Percentiles rank a stretch among this genome's conserved stretches.
phyloP scores from a whole-genome alignment of 2,113 vertebrate species.

The Antechinus flavipes region DNA sequence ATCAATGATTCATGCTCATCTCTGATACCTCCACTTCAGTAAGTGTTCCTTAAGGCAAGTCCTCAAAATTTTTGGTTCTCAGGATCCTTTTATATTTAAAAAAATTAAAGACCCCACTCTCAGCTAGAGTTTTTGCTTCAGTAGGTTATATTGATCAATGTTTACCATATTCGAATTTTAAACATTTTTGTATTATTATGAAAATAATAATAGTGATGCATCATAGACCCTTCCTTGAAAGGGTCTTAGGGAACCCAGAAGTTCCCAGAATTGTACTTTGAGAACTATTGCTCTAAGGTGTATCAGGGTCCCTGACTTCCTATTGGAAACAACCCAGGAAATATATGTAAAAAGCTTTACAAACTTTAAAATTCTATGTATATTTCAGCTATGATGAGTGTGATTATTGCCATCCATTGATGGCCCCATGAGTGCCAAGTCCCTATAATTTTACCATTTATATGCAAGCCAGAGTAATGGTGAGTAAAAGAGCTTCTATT shows the following conservation, averaged over 20 bases:
- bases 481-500: background rate
- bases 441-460: background rate
- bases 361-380: background rate
- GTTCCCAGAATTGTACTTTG: background rate
- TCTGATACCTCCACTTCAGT: background rate
- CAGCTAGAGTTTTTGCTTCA: background rate
- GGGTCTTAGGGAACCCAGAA: background rate
- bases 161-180: background rate
- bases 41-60: background rate
- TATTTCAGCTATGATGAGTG: background rate
- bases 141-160: background rate
- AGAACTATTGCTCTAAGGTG: background rate
- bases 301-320: background rate
- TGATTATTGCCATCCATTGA: background rate
- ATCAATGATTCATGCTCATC: background rate
- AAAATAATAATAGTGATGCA: background rate
- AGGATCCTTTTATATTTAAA: background rate
- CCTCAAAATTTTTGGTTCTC: background rate
- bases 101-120: background rate
- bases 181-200: background rate
- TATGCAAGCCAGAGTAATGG: background rate
- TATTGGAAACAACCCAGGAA: background rate
- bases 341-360: background rate
- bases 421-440: background rate
- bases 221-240: background rate